phyloP scores from a whole-genome alignment of 2,113 vertebrate genomes.

The Channa maculata region DNA sequence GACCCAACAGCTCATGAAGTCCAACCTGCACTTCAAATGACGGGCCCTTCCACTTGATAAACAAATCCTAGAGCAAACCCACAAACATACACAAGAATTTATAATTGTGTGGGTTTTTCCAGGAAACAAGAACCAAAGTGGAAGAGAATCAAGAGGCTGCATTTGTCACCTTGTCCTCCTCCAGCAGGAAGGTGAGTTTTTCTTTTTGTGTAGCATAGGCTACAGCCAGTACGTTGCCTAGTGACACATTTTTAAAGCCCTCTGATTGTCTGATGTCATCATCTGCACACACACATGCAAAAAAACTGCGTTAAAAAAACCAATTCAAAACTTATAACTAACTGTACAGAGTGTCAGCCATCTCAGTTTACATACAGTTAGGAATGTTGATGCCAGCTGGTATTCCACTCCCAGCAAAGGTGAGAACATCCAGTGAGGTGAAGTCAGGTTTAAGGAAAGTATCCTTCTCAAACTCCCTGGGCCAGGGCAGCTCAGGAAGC shows the following conservation, averaged over 20 bases:
- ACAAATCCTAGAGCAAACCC: conserved; percentile 84
- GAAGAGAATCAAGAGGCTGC: background rate
- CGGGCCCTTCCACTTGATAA: conserved; percentile 89
- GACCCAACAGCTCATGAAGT: conserved; percentile 91
- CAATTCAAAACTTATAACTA: background rate
- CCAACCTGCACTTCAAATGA: conserved; percentile 95
- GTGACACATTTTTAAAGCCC: conserved; percentile 93
- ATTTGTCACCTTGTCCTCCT: conserved; percentile 87
- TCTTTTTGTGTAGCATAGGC: conserved; percentile 88
- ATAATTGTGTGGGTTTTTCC: background rate
- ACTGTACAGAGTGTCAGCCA: too few relatives aligned
- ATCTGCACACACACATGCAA: conserved; percentile 75
- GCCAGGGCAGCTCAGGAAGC: conserved; percentile 91
- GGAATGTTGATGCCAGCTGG: conserved; percentile 95
- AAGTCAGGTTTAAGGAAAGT: conserved; percentile 92
- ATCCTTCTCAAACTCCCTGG: conserved; percentile 90
- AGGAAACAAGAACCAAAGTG: background rate
- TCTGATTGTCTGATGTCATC: conserved; percentile 92
- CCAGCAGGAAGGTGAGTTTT: conserved; percentile 90
- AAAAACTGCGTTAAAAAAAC: background rate
- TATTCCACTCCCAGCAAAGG: conserved; percentile 92
- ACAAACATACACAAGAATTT: background rate
- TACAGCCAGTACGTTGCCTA: conserved; percentile 91
- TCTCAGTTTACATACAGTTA: conserved; percentile 82
- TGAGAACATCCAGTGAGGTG: conserved; percentile 92